Conservation (phyloP, 2,888 invertebrate genomes). For the Cacoxenus indagator region DNA sequence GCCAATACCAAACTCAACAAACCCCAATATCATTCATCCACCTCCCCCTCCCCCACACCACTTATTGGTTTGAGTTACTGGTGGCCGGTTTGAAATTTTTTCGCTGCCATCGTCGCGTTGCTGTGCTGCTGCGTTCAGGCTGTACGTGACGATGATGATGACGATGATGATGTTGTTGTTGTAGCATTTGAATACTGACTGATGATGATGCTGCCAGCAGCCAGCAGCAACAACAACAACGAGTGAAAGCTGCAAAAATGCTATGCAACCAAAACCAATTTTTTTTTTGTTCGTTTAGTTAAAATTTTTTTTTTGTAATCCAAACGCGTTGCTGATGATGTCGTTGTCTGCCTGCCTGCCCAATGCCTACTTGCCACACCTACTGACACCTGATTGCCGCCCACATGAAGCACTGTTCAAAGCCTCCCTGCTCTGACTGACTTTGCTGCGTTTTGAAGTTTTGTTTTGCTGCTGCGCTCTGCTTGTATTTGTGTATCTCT, state of each 20-base stretch:
- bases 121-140: slow-evolving; percentile 52
- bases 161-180: slow-evolving; percentile 17
- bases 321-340: slow-evolving; percentile 36
- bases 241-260: slow-evolving; percentile 36
- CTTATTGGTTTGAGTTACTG: not conserved
- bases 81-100: not conserved
- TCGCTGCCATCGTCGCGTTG: slow-evolving; percentile 15
- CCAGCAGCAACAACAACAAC: not conserved
- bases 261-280: slow-evolving; percentile 60
- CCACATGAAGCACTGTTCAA: not conserved
- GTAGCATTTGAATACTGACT: slow-evolving; percentile 58
- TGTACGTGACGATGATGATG: slow-evolving; percentile 4
- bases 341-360: slow-evolving; percentile 3
- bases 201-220: not conserved
- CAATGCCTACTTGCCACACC: not conserved
- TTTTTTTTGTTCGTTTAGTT: slow-evolving; percentile 51
- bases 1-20: too few relatives aligned
- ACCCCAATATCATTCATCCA: too few relatives aligned
- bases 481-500: slow-evolving; percentile 35
- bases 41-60: not conserved
- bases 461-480: slow-evolving; percentile 27
- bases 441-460: slow-evolving; percentile 22
- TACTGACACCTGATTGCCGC: not conserved
- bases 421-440: not conserved
- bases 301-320: slow-evolving; percentile 40